These are phyloP conservation scores for Petroica traversi DNA, from an alignment of 2,113 vertebrate genomes.

Conservation along the genomic window DNA sequence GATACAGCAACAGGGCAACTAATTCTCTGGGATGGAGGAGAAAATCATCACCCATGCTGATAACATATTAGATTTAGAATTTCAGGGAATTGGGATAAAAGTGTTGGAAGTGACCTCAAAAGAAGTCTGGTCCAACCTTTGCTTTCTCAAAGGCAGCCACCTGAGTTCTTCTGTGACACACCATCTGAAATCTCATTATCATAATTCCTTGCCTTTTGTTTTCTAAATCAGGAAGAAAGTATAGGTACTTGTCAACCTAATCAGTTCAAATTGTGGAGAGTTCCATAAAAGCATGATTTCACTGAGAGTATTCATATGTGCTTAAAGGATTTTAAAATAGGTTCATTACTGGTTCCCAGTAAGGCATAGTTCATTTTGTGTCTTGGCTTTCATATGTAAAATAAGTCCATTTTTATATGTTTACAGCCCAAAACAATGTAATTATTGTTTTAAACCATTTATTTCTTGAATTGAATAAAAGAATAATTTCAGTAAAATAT, in stretches of 20 bases:
- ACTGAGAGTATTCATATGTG: not conserved
- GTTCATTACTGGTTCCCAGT: conserved; percentile 9
- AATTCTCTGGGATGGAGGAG: not conserved
- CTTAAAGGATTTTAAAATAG: conserved; percentile 27
- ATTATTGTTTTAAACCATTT: conserved; percentile 22
- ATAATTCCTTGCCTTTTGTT: not conserved
- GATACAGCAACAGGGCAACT: not conserved
- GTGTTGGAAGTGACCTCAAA: not conserved
- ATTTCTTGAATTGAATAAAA: not conserved
- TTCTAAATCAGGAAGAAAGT: not conserved
- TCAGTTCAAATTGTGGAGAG: conserved; percentile 37
- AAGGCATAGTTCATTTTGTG: conserved; percentile 5
- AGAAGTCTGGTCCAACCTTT: not conserved
- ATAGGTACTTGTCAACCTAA: not conserved
- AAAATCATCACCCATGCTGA: not conserved
- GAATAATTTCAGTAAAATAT: conserved; percentile 14
- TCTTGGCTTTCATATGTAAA: conserved; percentile 58
- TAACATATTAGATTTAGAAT: not conserved
- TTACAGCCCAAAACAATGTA: conserved; percentile 44
- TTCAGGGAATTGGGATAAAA: not conserved
- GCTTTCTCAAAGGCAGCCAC: not conserved
- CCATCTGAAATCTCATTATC: not conserved
- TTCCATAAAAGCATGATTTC: not conserved
- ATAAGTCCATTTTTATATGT: conserved; percentile 16
- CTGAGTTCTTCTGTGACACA: not conserved